Conservation (phyloP, 2,113 vertebrate species). For the Paramisgurnus dabryanus region DNA sequence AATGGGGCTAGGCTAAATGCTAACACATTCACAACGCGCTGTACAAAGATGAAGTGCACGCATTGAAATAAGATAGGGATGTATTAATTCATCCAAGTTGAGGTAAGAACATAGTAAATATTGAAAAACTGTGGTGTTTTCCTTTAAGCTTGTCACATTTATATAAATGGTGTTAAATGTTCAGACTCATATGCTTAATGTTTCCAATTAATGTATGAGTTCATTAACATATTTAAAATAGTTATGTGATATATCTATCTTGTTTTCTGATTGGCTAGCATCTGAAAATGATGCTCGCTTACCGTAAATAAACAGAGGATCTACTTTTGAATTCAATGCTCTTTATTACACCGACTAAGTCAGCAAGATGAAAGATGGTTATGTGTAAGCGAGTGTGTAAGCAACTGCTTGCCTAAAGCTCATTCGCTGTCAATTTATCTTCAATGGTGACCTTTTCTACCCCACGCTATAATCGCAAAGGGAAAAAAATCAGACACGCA, state of each 20-base stretch:
- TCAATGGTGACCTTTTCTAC: conserved; percentile 41
- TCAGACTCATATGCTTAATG: no score
- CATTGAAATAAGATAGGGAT: no score
- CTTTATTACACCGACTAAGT: not conserved
- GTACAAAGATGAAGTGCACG: no score
- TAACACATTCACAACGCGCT: no score
- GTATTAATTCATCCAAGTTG: no score
- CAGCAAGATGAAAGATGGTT: not conserved
- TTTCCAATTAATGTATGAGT: no score
- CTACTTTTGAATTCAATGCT: not conserved
- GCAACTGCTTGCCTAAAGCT: conserved; percentile 8
- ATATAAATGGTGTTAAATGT: no score
- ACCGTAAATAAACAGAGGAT: conserved; percentile 7
- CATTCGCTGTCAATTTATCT: conserved; percentile 52
- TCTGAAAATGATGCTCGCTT: not conserved
- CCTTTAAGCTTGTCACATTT: no score
- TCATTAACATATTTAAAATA: no score
- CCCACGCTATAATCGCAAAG: conserved; percentile 42
- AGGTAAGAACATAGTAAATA: no score
- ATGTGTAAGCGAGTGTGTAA: conserved; percentile 10
- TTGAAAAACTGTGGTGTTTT: no score
- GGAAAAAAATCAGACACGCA: conserved; percentile 69
- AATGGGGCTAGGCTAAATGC: no score
- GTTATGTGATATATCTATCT: not conserved
- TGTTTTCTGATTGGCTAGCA: not conserved